Percentiles rank a stretch among this genome's conserved stretches.
Conservation (phyloP, 23 tunicate genomes). For the Trididemnum miniatum region DNA sequence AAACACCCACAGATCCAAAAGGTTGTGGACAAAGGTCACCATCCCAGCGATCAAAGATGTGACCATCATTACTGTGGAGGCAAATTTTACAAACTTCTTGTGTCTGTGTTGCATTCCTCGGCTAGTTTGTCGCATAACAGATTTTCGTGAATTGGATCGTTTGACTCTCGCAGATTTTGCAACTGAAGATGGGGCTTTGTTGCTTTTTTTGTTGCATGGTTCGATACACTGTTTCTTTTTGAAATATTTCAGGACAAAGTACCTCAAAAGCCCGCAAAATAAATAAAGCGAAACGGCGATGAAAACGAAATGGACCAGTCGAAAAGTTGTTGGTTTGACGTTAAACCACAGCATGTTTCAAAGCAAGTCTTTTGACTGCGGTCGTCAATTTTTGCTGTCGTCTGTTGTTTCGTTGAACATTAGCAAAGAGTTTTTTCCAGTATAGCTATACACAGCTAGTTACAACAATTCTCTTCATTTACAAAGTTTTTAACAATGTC, state of each 20-base stretch:
- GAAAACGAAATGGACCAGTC: constrained; percentile 2
- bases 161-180: background rate
- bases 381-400: too few relatives aligned
- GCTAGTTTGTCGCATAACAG: background rate
- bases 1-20: constrained; percentile 20
- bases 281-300: background rate
- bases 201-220: background rate
- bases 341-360: constrained; percentile 35
- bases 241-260: background rate
- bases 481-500: too few relatives aligned
- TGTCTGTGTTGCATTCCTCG: background rate
- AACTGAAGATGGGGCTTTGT: background rate
- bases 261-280: constrained; percentile 2
- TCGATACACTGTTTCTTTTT: background rate
- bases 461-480: too few relatives aligned
- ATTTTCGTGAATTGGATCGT: background rate
- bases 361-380: too few relatives aligned
- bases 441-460: too few relatives aligned
- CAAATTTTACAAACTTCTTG: background rate
- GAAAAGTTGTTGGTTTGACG: background rate
- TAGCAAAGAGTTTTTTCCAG: too few relatives aligned
- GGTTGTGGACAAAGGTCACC: constrained; percentile 2
- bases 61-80: background rate
- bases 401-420: too few relatives aligned
- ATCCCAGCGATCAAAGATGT: background rate